Percentiles rank a stretch among this genome's conserved stretches.
phyloP scores from a whole-genome alignment of 2,888 invertebrate genomes.

The Luperina testacea region DNA sequence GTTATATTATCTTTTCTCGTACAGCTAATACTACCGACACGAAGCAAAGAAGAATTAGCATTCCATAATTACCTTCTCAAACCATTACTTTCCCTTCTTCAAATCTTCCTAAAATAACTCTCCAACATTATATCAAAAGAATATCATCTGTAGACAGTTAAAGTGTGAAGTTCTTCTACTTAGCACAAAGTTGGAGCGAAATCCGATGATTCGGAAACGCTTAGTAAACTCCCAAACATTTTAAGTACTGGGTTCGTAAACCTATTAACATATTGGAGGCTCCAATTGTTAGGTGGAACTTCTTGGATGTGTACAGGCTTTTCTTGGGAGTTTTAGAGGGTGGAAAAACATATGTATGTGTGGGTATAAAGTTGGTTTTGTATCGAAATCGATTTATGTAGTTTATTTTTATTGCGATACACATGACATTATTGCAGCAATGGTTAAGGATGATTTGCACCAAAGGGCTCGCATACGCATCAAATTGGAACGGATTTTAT shows the following conservation, averaged over 20 bases:
- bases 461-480: no score
- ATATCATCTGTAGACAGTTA: constrained; percentile 54
- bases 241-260: constrained; percentile 69
- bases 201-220: constrained; percentile 67
- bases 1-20: not conserved
- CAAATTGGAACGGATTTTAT: no score
- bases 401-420: not conserved
- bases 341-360: not conserved
- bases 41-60: not conserved
- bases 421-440: not conserved
- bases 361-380: not conserved
- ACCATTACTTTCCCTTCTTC: not conserved
- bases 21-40: not conserved
- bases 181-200: constrained; percentile 60
- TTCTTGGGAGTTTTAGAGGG: constrained; percentile 11
- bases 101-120: constrained; percentile 45
- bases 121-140: constrained; percentile 52
- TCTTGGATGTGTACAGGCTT: constrained; percentile 29
- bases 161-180: constrained; percentile 64
- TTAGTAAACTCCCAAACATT: constrained; percentile 62
- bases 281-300: constrained; percentile 38
- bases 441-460: no score
- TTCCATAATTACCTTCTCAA: not conserved
- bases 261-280: constrained; percentile 67
- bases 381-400: not conserved